Evolutionary conservation across 2,797 vertebrate species (phyloP), one percentile per base, ranked within the genome.

Genomic region (Coracias cyanogaster): DNA sequence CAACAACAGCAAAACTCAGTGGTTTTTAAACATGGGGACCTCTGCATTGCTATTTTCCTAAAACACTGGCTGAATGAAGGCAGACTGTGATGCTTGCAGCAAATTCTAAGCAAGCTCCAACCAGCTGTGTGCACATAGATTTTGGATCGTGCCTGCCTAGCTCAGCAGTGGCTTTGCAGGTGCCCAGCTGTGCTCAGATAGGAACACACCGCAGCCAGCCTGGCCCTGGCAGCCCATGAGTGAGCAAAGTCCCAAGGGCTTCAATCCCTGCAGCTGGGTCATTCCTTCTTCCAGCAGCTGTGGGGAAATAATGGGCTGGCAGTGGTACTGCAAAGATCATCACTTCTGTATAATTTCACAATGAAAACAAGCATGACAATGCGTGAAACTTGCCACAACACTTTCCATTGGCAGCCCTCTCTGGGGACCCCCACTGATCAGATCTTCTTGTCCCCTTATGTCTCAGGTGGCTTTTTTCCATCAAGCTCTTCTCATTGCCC

Each of bases 341-440:
- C 22, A 7, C 31, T 31, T 25, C 78, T 52, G 54, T 64, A 12
- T 15, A 41, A 72, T 17, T 61, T 37, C 69, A 41, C 12, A 20
- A 17, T 2, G 69, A 52, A 52, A 69, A 79, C 4, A 25, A 93
- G 33, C 0, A 0, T 4, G 15, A 37, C 26, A 14, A 10, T 1
- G 22, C 33, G 46, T 33, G 85, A 80, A 73, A 29, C 29, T 54
- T 46, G 31, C 37, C 46, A 4, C 1, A 7, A 2, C 0, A 2
- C 6, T 20, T n/a, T 24, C 45, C 1, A 3, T 3, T 41, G 33
- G 21, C 54, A 85, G 31, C 29, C 15, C 26, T 62, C 3, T 0
- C 15, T 55, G 35, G 31, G 15, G 9, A 62, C 15, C 37, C 64
- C 16, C 86, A 16, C 21, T 14, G 35, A 54, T 14, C 43, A 43